phyloP scores from a whole-genome alignment of 1,140 invertebrate genomes.

The Temnothorax longispinosus region DNA sequence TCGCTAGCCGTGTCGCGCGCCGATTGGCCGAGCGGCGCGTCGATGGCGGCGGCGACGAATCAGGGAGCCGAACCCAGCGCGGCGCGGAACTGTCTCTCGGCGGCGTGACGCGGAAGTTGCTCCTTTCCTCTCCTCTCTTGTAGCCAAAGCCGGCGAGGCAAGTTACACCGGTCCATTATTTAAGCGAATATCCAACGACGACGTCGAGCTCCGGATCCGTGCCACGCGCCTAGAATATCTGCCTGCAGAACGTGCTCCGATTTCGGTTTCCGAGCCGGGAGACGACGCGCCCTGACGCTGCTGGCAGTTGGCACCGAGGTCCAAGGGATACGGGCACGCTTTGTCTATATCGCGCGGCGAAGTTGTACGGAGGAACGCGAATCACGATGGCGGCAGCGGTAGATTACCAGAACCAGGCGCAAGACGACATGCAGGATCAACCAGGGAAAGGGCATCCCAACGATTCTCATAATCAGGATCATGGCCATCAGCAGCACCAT shows the following conservation, averaged over 20 bases:
- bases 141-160: not conserved
- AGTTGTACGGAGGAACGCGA: not conserved
- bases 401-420: not conserved
- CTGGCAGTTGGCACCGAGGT: not conserved
- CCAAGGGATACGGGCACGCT: not conserved
- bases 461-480: slow-evolving; percentile 62
- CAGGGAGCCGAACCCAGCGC: not conserved
- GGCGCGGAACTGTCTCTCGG: not conserved
- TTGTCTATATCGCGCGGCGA: not conserved
- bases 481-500: slow-evolving; percentile 68
- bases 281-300: not conserved
- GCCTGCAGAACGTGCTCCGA: not conserved
- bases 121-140: not conserved
- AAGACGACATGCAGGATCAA: not conserved
- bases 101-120: not conserved
- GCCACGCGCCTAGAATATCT: slow-evolving; percentile 5
- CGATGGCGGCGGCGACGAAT: not conserved
- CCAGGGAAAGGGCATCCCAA: not conserved
- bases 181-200: not conserved
- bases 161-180: slow-evolving; percentile 23
- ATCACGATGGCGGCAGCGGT: slow-evolving; percentile 14
- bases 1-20: not conserved
- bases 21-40: not conserved
- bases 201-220: not conserved
- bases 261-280: not conserved